phyloP scores from a whole-genome alignment of 2,888 invertebrate genomes.

The Sesamia inferens region DNA sequence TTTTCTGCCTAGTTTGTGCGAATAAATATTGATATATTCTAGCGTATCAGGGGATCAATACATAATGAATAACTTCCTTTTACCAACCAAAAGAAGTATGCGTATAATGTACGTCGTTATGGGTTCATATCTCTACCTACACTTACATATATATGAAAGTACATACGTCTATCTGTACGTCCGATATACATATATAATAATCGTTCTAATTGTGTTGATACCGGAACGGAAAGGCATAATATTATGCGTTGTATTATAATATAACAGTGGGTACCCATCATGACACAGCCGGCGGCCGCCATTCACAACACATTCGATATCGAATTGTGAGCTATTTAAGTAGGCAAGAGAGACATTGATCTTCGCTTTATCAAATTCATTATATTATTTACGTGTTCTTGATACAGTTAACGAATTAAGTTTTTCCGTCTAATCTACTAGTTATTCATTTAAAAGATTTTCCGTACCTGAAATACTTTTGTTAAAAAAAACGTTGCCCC shows the following conservation, averaged over 20 bases:
- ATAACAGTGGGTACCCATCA: conserved; percentile 41
- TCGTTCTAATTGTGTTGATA: conserved; percentile 56
- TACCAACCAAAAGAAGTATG: conserved; percentile 7
- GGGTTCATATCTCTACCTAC: conserved; percentile 2
- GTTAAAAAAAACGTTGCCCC: too few species aligned
- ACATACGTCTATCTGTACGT: conserved; percentile 29
- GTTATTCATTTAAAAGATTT: not conserved
- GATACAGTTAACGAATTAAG: not conserved
- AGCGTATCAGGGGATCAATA: not conserved
- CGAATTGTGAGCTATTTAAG: conserved; percentile 1
- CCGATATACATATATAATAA: conserved; percentile 47
- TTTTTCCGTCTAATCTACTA: not conserved
- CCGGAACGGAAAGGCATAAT: conserved; percentile 61
- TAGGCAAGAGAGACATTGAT: not conserved
- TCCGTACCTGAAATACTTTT: not conserved
- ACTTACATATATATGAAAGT: conserved; percentile 29
- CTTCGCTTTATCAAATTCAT: not conserved
- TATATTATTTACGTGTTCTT: not conserved
- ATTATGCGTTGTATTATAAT: conserved; percentile 46
- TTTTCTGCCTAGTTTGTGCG: not conserved
- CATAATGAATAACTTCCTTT: not conserved
- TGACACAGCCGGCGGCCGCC: conserved; percentile 22
- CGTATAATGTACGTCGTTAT: not conserved
- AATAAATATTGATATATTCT: not conserved
- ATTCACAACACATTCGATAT: conserved; percentile 46